These are phyloP conservation scores for Pterostichus niger DNA, from an alignment of 2,888 invertebrate genomes.

Conservation along the genomic window DNA sequence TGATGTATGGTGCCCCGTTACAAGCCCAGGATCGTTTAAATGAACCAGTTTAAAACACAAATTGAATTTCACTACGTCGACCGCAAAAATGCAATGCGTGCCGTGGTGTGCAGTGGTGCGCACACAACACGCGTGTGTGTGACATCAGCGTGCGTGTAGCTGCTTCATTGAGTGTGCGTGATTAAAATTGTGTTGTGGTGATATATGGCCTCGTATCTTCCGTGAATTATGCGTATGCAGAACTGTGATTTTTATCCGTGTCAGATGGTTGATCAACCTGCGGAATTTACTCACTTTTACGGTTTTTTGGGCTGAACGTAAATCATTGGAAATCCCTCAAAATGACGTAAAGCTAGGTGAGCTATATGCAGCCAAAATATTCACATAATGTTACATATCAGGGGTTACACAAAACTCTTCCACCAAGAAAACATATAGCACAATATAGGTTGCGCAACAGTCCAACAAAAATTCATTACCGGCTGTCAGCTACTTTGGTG, in stretches of 20 bases:
- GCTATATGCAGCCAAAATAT: not conserved
- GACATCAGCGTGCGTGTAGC: constrained; percentile 19
- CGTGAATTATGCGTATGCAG: constrained; percentile 36
- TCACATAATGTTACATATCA: too few species aligned
- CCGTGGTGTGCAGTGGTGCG: not conserved
- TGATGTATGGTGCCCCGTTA: constrained; percentile 58
- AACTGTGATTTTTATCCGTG: constrained; percentile 34
- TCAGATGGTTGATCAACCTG: constrained; percentile 17
- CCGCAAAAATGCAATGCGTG: constrained; percentile 58
- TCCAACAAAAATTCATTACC: too few species aligned
- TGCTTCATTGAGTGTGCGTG: constrained; percentile 22
- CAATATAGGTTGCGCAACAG: too few species aligned
- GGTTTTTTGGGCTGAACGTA: not conserved
- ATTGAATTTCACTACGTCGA: constrained; percentile 60
- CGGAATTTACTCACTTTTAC: constrained; percentile 15
- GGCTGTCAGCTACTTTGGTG: too few species aligned
- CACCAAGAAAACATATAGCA: too few species aligned
- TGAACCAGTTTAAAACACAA: constrained; percentile 65
- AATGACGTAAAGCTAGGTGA: not conserved
- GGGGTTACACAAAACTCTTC: too few species aligned
- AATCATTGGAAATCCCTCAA: constrained; percentile 14
- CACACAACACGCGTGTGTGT: constrained; percentile 1
- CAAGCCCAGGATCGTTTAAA: constrained; percentile 48
- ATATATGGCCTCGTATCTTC: constrained; percentile 36
- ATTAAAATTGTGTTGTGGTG: constrained; percentile 28